Conservation (phyloP, 2,888 invertebrate species). For the Megamerina dolium region DNA sequence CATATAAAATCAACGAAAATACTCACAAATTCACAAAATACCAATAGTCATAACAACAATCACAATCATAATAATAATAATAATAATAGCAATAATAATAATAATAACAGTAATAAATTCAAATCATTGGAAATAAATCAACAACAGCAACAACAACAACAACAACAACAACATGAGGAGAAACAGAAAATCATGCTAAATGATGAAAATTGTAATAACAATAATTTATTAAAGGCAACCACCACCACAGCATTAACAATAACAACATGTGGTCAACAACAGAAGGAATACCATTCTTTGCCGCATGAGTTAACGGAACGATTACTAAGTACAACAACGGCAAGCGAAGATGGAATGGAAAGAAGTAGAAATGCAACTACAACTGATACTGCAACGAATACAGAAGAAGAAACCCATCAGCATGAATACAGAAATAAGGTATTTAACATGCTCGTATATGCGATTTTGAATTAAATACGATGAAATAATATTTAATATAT, state of each 20-base stretch:
- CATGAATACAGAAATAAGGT: slow-evolving; percentile 27
- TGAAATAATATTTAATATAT: too few species aligned
- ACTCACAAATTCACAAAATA: slow-evolving; percentile 20
- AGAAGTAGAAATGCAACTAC: too few species aligned
- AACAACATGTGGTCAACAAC: slow-evolving; percentile 3
- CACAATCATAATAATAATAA: slow-evolving; percentile 7
- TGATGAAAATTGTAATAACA: slow-evolving; percentile 14
- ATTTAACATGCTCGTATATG: too few species aligned
- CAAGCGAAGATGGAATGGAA: too few species aligned
- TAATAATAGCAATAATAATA: slow-evolving; percentile 11
- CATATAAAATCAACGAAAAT: slow-evolving; percentile 28
- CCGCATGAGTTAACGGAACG: slow-evolving; percentile 32
- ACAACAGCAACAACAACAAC: slow-evolving; percentile 29
- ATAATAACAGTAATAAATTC: slow-evolving; percentile 9
- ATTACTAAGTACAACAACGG: slow-evolving; percentile 23
- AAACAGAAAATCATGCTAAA: slow-evolving; percentile 21
- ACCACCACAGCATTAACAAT: slow-evolving; percentile 5
- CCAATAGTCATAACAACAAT: too few species aligned
- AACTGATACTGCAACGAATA: slow-evolving; percentile 6
- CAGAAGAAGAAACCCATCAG: slow-evolving; percentile 1
- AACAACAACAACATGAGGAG: slow-evolving; percentile 25
- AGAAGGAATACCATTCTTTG: slow-evolving; percentile 21
- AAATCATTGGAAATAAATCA: slow-evolving; percentile 16
- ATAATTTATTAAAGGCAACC: slow-evolving; percentile 13
- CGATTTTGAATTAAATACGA: too few species aligned